Evolutionary conservation across 2,113 vertebrate species (phyloP).

Genomic region (pig (Sus scrofa)): T2T-Sscrofa CM000827.6:98390501-98391000

Average conservation of each 20-base stretch:
- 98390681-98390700: not conserved
- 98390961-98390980: not conserved
- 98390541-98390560: not conserved
- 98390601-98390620: not conserved
- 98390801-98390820: not conserved
- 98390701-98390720: not conserved
- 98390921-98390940: not conserved
- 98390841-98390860: not conserved
- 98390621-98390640: not conserved
- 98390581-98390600: not conserved
- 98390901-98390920: not conserved
- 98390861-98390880: not conserved
- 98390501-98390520: conserved; percentile 71
- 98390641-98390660: not conserved
- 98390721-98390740: not conserved
- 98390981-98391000: not conserved
- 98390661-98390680: not conserved
- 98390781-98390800: not conserved
- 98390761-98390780: not conserved
- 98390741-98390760: not conserved
- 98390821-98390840: not conserved
- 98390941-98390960: not conserved
- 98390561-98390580: not conserved
- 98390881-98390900: not conserved
- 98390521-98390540: conserved; percentile 8